Evolutionary conservation across 2,888 invertebrate genomes (phyloP), one percentile per base, ranked within the genome.

Genomic region (Drosophila vallismaia): DNA sequence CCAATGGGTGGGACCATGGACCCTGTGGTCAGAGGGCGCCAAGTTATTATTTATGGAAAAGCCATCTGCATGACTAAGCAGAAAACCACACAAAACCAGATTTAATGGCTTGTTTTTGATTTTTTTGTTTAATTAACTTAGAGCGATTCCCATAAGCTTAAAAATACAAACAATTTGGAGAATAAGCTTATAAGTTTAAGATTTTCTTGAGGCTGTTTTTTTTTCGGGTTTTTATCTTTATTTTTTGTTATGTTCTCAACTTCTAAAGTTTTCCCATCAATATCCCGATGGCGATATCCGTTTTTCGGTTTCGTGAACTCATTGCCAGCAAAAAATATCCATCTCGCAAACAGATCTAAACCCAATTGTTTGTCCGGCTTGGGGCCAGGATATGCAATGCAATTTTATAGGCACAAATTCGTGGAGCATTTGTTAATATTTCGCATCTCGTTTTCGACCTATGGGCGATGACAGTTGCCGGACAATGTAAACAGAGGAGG

Each of bases 41-140:
- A 62, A 52, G 49, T 62, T 67, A 62, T 84, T 78, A 80, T 84
- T 86, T 84, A 76, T 84, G 70, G 60, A 78, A 84, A 58, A 57
- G 55, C 73, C 53, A 60, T 56, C 55, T 70, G 62, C 66, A 63
- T 60, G 54, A 64, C 31, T 66, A 48, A 59, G 60, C 72, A 75
- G 14, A 66, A 52, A n/a, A 24, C 29, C 38, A 24, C 46, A 48
- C 26, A 31, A 31, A 48, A 40, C 9, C 40, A n/a, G 60, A 48
- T 48, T 60, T 60, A 48, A 48, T 60, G 48, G 40, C 38, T 60
- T 40, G 46, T 48, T 33, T 33, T 12, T 9, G 10, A 45, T 45
- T 45, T 8, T 29, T 26, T 10, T 6, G 5, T 8, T 24, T 12
- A 46, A 38, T 57, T 46, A 14, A 60, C 24, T 57, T 31, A 40